A percentile compares a stretch with the other conserved stretches of the same genome.
These are phyloP conservation scores for Aptenodytes forsteri DNA, from an alignment of 2,113 vertebrate species.

Conservation along the genomic window DNA sequence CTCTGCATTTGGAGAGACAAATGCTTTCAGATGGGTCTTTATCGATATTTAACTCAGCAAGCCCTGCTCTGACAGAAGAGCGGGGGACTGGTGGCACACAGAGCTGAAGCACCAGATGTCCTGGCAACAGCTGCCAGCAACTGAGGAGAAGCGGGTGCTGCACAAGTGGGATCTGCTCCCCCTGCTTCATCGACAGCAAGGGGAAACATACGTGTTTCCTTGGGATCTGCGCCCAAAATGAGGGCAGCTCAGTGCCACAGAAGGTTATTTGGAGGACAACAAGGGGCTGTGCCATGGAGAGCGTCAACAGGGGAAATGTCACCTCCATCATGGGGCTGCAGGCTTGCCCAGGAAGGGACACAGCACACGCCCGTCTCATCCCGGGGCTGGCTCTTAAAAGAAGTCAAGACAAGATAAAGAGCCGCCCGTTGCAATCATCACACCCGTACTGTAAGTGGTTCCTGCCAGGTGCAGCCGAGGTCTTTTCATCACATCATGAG, in stretches of 20 bases:
- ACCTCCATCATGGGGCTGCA: accelerated
- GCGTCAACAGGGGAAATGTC: accelerated
- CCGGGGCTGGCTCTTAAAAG: accelerated
- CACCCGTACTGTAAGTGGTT: accelerated
- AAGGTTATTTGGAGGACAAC: neutral
- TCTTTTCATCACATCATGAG: accelerated
- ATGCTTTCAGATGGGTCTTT: neutral
- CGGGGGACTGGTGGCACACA: neutral
- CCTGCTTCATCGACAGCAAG: accelerated
- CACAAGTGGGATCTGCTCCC: neutral
- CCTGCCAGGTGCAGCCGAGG: neutral
- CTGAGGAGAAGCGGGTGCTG: neutral
- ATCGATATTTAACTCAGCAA: accelerated
- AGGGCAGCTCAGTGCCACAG: neutral
- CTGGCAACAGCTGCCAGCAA: neutral
- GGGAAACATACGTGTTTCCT: neutral
- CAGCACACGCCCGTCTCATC: accelerated
- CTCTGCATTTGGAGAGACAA: accelerated
- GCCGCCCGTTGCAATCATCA: accelerated
- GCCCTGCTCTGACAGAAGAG: neutral
- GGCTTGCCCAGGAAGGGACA: neutral
- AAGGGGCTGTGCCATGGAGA: neutral
- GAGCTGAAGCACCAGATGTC: neutral
- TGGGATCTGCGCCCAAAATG: neutral
- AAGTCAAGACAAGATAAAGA: neutral